Base-by-base conservation (phyloP, 30 jellyfish, hydroid and myxozoan species). In the Phacellophora camtschatica region DNA sequence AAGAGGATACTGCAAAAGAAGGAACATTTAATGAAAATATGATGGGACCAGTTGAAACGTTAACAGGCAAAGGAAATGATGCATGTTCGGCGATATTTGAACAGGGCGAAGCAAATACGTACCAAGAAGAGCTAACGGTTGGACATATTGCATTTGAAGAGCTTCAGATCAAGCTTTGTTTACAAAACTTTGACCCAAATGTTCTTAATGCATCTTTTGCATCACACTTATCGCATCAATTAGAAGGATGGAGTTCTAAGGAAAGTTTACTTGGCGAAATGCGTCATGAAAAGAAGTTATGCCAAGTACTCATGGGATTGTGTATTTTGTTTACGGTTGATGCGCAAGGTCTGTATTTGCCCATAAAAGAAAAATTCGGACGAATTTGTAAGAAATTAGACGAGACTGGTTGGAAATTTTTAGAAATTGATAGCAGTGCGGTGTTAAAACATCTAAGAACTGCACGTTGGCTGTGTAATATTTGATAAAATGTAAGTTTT, bases 111-210 rank as follows among this genome's bases (percentile, higher is more conserved):
- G 73, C 83, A 39, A 80, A 80, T 65, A n/a, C 77, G 1, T 80
- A 49, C 37, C 30, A 39, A 18, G 91, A 80, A 50, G 81, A 16
- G 27, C 30, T 80, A 23, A 64, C 91, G 0, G 24, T 65, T 18
- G 82, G 77, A 28, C 91, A 80, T 48, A 25, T 80, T 54, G 91
- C 82, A 3, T 65, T 80, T 33, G 77, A 51, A 25, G 91, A 80
- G 53, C 61, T 80, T 8, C 91, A 80, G 30, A 80, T 34, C 34
- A 13, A 64, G 78, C 8, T 65, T 10, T 13, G 32, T 1, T 49
- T 23, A 19, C 45, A 65, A 3, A 39, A 19, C 2, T 13, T 58
- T 11, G 53, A 28, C 32, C 71, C 36, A 5, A 32, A 16, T 22
- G 30, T 23, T 18, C 3, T 66, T 18, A 23, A 37, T 20, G 48